Conservation (phyloP, 2,888 invertebrate species). For the Acronicta aceris region DNA sequence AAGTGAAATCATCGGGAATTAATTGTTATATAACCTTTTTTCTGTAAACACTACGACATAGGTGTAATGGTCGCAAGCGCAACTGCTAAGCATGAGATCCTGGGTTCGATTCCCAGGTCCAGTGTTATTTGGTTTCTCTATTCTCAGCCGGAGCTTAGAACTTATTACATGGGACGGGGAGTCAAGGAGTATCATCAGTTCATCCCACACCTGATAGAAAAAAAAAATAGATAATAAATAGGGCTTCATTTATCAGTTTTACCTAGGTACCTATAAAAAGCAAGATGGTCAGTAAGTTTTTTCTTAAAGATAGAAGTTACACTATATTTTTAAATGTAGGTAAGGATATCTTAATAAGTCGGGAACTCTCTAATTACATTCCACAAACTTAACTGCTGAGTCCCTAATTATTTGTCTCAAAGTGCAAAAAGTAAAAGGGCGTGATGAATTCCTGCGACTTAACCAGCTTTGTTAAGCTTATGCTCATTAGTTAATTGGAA, state of each 20-base stretch:
- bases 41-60: too few relatives aligned
- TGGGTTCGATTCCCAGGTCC: too few relatives aligned
- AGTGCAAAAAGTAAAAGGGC: conserved; percentile 14
- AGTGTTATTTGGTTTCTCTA: too few relatives aligned
- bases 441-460: conserved; percentile 19
- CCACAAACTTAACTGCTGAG: conserved; percentile 12
- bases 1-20: too few relatives aligned
- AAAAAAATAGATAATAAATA: too few relatives aligned
- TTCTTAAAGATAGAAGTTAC: background rate
- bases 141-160: too few relatives aligned
- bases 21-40: too few relatives aligned
- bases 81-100: too few relatives aligned
- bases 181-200: too few relatives aligned
- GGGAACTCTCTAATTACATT: conserved; percentile 12
- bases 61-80: too few relatives aligned
- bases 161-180: too few relatives aligned
- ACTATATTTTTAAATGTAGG: background rate
- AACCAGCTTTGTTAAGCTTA: conserved; percentile 30
- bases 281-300: background rate
- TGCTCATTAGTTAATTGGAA: conserved; percentile 24
- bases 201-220: too few relatives aligned
- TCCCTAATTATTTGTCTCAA: conserved; percentile 20
- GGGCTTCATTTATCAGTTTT: background rate
- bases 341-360: background rate
- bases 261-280: background rate